A percentile compares a stretch with the other conserved stretches of the same genome.
These are phyloP conservation scores for Mesitornis unicolor DNA, from an alignment of 2,113 vertebrate genomes.

Conservation along the genomic window DNA sequence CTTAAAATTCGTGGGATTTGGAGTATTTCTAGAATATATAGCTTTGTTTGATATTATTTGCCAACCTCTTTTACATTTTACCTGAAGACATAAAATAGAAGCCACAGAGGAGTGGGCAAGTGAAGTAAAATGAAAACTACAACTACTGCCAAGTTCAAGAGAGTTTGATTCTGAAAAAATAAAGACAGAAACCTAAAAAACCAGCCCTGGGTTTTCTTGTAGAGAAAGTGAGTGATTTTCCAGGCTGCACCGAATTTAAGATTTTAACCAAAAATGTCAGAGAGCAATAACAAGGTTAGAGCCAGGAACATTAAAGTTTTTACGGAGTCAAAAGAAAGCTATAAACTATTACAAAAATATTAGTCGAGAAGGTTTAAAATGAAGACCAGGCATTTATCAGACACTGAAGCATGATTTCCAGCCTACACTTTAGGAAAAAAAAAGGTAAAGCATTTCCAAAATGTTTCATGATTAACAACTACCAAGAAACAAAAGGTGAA, in stretches of 20 bases:
- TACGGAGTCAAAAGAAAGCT: neutral
- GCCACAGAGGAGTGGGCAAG: neutral
- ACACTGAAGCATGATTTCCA: neutral
- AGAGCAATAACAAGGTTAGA: neutral
- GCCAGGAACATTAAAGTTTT: neutral
- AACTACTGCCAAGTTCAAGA: neutral
- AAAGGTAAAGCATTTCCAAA: neutral
- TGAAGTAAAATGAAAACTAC: neutral
- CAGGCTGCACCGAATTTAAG: neutral
- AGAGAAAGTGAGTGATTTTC: neutral
- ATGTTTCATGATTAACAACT: neutral
- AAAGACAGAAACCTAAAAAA: neutral
- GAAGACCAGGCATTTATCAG: neutral
- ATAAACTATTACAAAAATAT: neutral
- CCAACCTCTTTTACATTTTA: neutral
- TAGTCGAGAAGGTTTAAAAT: neutral
- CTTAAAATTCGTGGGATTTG: neutral
- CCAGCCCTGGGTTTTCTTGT: neutral
- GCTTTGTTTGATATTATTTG: rapidly evolving
- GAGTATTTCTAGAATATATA: neutral
- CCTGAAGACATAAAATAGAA: neutral
- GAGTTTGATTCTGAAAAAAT: neutral
- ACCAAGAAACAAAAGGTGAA: neutral
- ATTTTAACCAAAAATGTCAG: neutral
- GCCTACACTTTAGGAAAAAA: neutral